Base-by-base conservation (phyloP, 2,888 invertebrate genomes). In the Anagyrus pseudococci region DNA sequence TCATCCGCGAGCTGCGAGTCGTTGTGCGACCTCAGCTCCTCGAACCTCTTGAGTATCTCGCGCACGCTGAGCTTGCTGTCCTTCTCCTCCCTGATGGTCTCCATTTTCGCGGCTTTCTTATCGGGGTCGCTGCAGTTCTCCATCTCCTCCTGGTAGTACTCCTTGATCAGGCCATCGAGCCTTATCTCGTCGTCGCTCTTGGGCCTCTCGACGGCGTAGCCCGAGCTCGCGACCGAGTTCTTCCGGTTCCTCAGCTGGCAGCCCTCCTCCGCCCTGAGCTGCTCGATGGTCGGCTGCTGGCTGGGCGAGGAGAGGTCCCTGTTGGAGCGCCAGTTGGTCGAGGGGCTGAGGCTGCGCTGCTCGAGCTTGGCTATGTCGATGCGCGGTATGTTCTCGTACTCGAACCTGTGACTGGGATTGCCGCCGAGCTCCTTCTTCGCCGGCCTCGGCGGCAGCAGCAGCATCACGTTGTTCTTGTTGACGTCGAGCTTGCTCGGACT, bases 31-130 rank as follows among this genome's bases (percentile, higher is more conserved):
- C 81, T 86, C 70, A 89, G 84, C 75, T 88, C 88, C 81, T 92
- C 93, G 81, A 93, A 93, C 68, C 92, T 85, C 58, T 91, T 91
- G 72, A 92, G 84, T 71, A 93, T 92, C 77, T 91, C 92, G 77
- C 90, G 89, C 68, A 92, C 92, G 68, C 92, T 92, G 73, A 92
- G 86, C 83, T 93, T 92, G n/a, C 88, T 89, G 1, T 92, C 92
- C 37, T 86, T 86, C 74, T 92, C 92, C 79, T 92, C 92, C 62
- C 90, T 86, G 68, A 92, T 92, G 22, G 46, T 22, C 46, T 46
- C 46, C 13, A n/a, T 17, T n/a, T 47, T 15, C 6, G 2, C 4
- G 1, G 8, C 47, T 23, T 4, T 23, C 47, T 44, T 17, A n/a
- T 4, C 44, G 23, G 20, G 13, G 2, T 4, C 20, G 15, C 4